Percentiles rank a stretch among this genome's conserved stretches.
Conservation (phyloP, 2,888 invertebrate genomes). For the Macrophya alboannulata region DNA sequence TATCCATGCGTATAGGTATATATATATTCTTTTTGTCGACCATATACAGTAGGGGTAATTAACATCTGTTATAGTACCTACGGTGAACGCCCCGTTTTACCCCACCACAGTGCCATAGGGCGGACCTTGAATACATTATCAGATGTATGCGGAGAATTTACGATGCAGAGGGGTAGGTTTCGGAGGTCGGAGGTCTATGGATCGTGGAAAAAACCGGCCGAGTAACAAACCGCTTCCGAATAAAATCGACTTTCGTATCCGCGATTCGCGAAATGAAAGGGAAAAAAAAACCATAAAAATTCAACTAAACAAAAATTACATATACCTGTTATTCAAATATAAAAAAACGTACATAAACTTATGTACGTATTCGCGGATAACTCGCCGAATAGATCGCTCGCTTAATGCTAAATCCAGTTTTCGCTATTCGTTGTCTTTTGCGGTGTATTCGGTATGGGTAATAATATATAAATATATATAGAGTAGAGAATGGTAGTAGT, state of each 20-base stretch:
- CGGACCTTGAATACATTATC: slow-evolving; percentile 80
- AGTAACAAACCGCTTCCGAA: slow-evolving; percentile 45
- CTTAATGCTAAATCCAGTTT: neutral
- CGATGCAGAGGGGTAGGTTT: slow-evolving; percentile 49
- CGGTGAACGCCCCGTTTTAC: slow-evolving; percentile 75
- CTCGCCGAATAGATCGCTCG: neutral
- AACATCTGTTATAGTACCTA: slow-evolving; percentile 80
- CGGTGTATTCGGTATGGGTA: neutral
- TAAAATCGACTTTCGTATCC: neutral
- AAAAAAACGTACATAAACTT: too few relatives aligned
- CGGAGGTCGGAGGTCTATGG: neutral
- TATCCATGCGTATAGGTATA: neutral
- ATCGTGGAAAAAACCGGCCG: slow-evolving; percentile 48
- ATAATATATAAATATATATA: neutral
- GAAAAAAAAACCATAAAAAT: neutral
- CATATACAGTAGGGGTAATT: slow-evolving; percentile 78
- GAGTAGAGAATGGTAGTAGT: slow-evolving; percentile 32
- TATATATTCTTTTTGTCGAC: slow-evolving; percentile 60
- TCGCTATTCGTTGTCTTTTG: neutral
- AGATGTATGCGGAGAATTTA: slow-evolving; percentile 60
- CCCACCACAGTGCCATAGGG: slow-evolving; percentile 74
- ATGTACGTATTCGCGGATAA: too few relatives aligned
- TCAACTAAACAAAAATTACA: neutral
- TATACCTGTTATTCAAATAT: too few relatives aligned
- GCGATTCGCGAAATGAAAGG: neutral